These are phyloP conservation scores for Poecilia wingei DNA, from an alignment of 2,797 vertebrate genomes.

Conservation along the genomic window DNA sequence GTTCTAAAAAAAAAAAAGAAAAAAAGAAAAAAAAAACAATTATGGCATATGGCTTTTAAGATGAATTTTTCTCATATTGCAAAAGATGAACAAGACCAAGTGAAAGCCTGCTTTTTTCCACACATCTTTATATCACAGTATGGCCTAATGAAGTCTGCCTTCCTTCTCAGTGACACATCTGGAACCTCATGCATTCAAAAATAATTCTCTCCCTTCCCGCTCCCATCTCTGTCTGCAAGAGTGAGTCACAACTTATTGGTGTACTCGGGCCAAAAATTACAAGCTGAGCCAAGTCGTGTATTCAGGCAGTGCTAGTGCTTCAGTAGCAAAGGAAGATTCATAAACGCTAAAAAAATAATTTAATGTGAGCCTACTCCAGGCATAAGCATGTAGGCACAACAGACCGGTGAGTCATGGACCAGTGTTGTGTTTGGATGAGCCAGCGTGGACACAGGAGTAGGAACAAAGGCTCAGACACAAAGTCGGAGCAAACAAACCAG, in stretches of 20 bases:
- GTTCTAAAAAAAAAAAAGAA: neutral
- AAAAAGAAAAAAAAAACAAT: too few species aligned
- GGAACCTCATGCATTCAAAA: constrained; percentile 52
- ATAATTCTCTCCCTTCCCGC: constrained; percentile 33
- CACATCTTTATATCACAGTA: constrained; percentile 37
- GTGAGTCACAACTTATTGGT: constrained; percentile 66
- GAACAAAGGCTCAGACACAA: constrained; percentile 36
- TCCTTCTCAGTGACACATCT: constrained; percentile 38
- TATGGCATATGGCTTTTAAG: neutral
- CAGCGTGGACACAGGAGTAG: constrained; percentile 28
- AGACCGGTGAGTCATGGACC: constrained; percentile 53
- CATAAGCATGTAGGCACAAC: constrained; percentile 57
- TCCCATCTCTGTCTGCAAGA: constrained; percentile 47
- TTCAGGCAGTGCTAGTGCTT: constrained; percentile 47
- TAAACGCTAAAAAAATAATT: constrained; percentile 37
- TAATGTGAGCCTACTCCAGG: constrained; percentile 52
- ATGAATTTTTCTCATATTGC: neutral
- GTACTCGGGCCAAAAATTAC: constrained; percentile 56
- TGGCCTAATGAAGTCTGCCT: constrained; percentile 45
- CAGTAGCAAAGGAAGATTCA: constrained; percentile 42
- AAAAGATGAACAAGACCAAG: neutral
- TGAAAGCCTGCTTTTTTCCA: constrained; percentile 10
- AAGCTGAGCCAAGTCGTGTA: constrained; percentile 58
- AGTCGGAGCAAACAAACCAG: constrained; percentile 18
- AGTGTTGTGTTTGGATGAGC: constrained; percentile 26